Conservation (phyloP, 2,888 invertebrate species). For the Morpho deidamia region DNA sequence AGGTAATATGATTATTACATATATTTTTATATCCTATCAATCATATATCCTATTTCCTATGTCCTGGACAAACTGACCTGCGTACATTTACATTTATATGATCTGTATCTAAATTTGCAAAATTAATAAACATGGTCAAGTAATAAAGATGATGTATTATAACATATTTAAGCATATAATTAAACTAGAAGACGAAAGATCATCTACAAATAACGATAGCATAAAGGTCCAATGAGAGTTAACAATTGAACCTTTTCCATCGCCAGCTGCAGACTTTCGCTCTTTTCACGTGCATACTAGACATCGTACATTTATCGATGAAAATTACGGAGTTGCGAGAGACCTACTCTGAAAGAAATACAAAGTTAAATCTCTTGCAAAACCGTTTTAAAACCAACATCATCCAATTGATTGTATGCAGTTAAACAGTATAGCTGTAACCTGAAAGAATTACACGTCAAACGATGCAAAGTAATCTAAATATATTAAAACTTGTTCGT, state of each 20-base stretch:
- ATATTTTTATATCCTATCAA: no score
- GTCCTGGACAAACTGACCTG: no score
- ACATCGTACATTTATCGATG: slow-evolving; percentile 32
- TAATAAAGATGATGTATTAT: no score
- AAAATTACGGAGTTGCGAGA: slow-evolving; percentile 48
- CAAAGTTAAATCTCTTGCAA: slow-evolving; percentile 61
- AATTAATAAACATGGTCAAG: no score
- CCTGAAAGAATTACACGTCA: slow-evolving; percentile 16
- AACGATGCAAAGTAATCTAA: slow-evolving; percentile 10
- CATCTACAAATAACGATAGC: slow-evolving; percentile 71
- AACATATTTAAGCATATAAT: neutral
- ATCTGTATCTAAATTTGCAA: no score
- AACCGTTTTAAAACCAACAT: slow-evolving; percentile 32
- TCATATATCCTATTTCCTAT: no score
- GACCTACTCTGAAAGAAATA: slow-evolving; percentile 50
- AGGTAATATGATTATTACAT: neutral
- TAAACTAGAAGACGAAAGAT: slow-evolving; percentile 45
- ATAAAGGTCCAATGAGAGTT: slow-evolving; percentile 67
- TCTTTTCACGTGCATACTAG: slow-evolving; percentile 32
- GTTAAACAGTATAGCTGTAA: slow-evolving; percentile 6
- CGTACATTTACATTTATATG: no score
- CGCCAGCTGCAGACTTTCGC: slow-evolving; percentile 60
- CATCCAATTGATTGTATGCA: slow-evolving; percentile 4
- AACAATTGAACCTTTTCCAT: slow-evolving; percentile 74
- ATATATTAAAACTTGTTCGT: no score